Evolutionary conservation across 1,140 invertebrate genomes (phyloP), one percentile per base, ranked within the genome.

Genomic region (Anthonomus grandis): DNA sequence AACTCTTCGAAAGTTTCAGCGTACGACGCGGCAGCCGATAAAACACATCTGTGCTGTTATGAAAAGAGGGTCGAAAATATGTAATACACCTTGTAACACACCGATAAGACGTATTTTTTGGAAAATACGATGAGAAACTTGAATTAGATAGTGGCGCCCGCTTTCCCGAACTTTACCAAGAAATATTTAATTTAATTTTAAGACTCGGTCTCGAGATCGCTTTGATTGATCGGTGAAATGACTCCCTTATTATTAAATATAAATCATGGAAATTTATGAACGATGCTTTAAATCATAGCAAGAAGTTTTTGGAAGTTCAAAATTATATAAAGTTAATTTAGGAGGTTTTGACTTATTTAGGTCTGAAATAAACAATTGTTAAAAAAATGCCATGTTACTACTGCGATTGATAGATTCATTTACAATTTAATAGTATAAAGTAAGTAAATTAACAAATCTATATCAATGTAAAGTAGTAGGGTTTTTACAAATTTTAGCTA

Each of bases 1-100:
- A 31, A 31, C 27, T 31, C 27, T n/a, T 31, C n/a, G 6, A 8
- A 6, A n/a, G 27, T 38, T 38, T 5, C n/a, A 38, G 36, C 17
- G 36, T 5, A 17, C n/a, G 36, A 38, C 36, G 36, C 17, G 17
- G n/a, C n/a, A n/a, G n/a, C n/a, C 36, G 36, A 38, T 38, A 50
- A 50, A 37, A 23, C 19, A 38, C 48, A 50, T 36, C 48, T 50
- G 48, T 38, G 48, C 18, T 37, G 25, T 50, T 22, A 50, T 50
- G 48, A 50, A 50, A 49, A 38, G 48, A 23, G 48, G 48, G 13
- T 36, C 23, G 21, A 38, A 50, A 38, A 37, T 15, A 37, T 50
- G 48, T 50, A 37, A 50, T 15, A 50, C 31, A 50, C 48, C 48
- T 50, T 50, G 48, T 38, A 38, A 50, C 36, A 38, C 36, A 21